Evolutionary conservation across 2,113 vertebrate species (phyloP), one percentile per base, ranked within the genome.

Genomic region (Odontesthes bonariensis): DNA sequence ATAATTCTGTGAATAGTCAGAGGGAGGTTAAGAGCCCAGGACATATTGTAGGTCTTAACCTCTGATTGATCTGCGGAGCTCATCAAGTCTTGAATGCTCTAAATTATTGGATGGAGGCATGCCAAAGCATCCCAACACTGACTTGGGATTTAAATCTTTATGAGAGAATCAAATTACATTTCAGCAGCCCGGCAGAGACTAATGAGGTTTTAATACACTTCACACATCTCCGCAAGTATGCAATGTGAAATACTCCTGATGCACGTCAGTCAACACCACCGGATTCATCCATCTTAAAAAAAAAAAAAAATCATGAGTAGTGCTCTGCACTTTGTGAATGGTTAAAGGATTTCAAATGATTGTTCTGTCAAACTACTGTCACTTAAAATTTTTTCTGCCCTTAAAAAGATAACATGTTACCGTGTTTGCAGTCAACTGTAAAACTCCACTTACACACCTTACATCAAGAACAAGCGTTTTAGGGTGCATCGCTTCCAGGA

Each of bases 51-150:
- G 75, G 68, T 83, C 76, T 83, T 91, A 89, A 88, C 88, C 80
- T 84, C 66, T 52, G 44, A 92, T 90, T 69, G 76, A 91, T 91
- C 71, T 57, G 62, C 84, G 79, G 54, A 88, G 84, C 79, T 90
- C 85, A 88, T 93, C 87, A 89, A 77, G 83, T 78, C 82, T 65
- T 80, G 74, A 82, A 80, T 77, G 81, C 73, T 89, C 83, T 77
- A 81, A 79, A 87, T 88, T 79, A 87, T 79, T 80, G 74, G 75
- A 81, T 63, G 55, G 64, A 75, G 69, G 82, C 73, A 57, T 65
- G 80, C 82, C 75, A 79, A 79, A 81, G 69, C 69, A 75, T 69
- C 74, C 49, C 74, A 52, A 83, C 80, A 88, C 67, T 84, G 83
- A 89, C 76, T 63, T 52, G 59, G 69, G 79, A 85, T 82, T 84